Conservation (phyloP, 2,113 vertebrate species). For the Microcebus jonahi region DNA sequence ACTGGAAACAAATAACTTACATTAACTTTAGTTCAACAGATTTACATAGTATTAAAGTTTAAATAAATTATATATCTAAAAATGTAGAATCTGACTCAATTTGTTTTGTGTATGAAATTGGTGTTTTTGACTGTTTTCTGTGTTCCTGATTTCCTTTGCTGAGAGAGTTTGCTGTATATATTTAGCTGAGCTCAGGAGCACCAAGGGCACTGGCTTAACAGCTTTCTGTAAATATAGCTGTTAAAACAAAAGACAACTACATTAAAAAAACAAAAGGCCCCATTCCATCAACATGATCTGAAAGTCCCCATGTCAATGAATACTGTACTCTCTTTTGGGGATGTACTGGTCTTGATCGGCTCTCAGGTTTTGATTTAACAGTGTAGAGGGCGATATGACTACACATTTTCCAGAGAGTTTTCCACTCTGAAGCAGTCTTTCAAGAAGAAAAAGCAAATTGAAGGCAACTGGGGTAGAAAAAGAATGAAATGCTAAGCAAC, state of each 20-base stretch:
- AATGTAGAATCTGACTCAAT: background rate
- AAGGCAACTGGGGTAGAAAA: background rate
- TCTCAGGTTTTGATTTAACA: constrained; percentile 57
- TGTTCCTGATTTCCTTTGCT: constrained; percentile 23
- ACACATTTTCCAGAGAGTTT: constrained; percentile 45
- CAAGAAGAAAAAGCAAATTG: background rate
- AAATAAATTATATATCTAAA: constrained; percentile 40
- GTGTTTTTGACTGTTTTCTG: constrained; percentile 6
- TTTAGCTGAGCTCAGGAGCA: constrained; percentile 30
- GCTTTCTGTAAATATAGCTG: constrained; percentile 65
- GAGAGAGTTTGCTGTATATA: background rate
- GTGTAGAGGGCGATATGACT: background rate
- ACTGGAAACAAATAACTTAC: background rate
- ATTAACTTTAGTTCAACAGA: background rate
- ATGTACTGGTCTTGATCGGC: fast-evolving
- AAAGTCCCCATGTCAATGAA: constrained; percentile 42
- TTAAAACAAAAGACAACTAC: constrained; percentile 67
- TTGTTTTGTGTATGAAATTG: constrained; percentile 6
- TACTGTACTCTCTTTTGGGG: background rate
- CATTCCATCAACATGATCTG: constrained; percentile 52
- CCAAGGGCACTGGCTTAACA: constrained; percentile 70
- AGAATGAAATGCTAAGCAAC: background rate
- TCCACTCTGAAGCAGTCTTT: constrained; percentile 21
- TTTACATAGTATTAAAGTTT: background rate
- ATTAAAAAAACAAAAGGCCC: background rate